These are phyloP conservation scores for Acrossocheilus fasciatus DNA, from an alignment of 2,797 vertebrate species.

Conservation along the genomic window DNA sequence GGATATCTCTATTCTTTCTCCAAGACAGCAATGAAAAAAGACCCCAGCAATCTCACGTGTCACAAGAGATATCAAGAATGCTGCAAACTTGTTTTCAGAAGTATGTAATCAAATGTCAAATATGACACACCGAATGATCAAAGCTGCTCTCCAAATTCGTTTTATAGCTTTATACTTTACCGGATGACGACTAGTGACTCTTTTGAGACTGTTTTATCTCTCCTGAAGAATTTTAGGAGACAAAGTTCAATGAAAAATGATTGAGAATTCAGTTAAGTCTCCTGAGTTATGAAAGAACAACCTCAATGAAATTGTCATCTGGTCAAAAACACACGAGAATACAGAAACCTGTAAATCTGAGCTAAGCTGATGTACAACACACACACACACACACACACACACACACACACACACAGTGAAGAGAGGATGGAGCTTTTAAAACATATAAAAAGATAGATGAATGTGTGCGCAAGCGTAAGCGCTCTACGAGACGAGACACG, in stretches of 20 bases:
- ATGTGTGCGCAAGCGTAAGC: slow-evolving; percentile 48
- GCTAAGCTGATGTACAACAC: neutral
- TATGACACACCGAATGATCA: neutral
- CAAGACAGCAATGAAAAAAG: neutral
- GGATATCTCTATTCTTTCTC: neutral
- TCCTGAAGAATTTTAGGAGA: neutral
- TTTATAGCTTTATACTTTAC: neutral
- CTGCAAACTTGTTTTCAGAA: neutral
- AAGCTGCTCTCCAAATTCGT: neutral
- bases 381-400: slow-evolving; percentile 16
- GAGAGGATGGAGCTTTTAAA: slow-evolving; percentile 15
- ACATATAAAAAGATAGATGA: slow-evolving; percentile 35
- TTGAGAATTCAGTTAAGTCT: neutral
- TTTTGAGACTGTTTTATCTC: neutral
- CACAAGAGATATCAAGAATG: neutral
- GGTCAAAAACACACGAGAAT: neutral
- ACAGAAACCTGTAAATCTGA: neutral
- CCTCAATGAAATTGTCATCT: neutral
- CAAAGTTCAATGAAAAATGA: neutral
- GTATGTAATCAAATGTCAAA: neutral
- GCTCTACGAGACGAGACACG: slow-evolving; percentile 75
- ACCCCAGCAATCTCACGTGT: neutral
- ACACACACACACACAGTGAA: neutral
- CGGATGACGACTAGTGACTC: neutral
- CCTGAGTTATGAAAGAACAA: neutral